Evolutionary conservation across 2,888 invertebrate genomes (phyloP).

Genomic region (Limnephilus auricula): DNA sequence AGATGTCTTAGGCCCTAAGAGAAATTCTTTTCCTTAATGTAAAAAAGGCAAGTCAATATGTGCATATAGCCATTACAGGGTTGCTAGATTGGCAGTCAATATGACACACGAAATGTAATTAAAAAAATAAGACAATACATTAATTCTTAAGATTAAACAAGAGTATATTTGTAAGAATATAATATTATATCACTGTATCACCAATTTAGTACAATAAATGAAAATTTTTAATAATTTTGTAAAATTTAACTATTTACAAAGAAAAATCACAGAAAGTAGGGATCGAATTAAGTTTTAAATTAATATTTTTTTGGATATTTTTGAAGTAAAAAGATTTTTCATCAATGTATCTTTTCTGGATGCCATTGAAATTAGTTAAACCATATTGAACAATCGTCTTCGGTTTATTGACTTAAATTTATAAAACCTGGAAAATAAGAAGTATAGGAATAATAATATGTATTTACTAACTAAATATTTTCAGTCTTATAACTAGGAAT

Average conservation of each 20-base stretch:
- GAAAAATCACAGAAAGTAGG: background rate
- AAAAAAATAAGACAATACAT: background rate
- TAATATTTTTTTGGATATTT: background rate
- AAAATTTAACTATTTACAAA: background rate
- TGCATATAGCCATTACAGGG: background rate
- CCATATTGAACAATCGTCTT: background rate
- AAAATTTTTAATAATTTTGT: background rate
- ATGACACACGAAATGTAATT: background rate
- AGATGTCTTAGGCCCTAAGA: no score
- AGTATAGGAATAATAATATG: background rate
- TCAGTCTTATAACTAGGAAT: conserved; percentile 32
- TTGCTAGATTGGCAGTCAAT: background rate
- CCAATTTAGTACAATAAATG: background rate
- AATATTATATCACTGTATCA: background rate
- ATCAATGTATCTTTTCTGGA: background rate
- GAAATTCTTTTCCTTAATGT: no score
- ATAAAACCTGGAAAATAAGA: background rate
- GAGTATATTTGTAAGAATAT: background rate
- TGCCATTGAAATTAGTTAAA: background rate
- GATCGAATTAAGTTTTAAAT: background rate
- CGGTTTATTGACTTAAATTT: background rate
- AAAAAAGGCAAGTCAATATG: no score
- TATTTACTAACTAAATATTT: background rate
- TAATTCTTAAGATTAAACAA: background rate
- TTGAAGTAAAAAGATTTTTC: background rate